A percentile compares a stretch with the other conserved stretches of the same genome.
Conservation (phyloP, 2,888 invertebrate genomes). For the Aromia moschata region DNA sequence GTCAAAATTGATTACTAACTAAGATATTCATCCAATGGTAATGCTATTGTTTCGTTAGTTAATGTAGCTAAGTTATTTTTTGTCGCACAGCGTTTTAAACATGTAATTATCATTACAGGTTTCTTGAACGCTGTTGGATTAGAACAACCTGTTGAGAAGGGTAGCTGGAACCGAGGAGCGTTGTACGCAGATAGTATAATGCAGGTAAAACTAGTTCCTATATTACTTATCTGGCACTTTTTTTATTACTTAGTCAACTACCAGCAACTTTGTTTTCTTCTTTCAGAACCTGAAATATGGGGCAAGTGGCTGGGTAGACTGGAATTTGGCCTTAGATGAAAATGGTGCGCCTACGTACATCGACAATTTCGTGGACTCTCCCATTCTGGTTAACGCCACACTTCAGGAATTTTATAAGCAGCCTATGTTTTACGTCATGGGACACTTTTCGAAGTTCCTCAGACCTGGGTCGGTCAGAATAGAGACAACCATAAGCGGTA, state of each 20-base stretch:
- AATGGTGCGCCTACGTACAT: slow-evolving; percentile 85
- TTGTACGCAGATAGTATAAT: slow-evolving; percentile 67
- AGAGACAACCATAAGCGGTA: neutral
- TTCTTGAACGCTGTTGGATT: neutral
- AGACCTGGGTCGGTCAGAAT: slow-evolving; percentile 66
- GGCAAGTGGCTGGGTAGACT: slow-evolving; percentile 87
- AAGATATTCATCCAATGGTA: too few relatives aligned
- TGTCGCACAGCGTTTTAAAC: too few relatives aligned
- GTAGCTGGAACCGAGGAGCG: slow-evolving; percentile 71
- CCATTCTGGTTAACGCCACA: slow-evolving; percentile 72
- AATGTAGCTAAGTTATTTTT: too few relatives aligned
- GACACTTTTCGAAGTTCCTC: slow-evolving; percentile 77
- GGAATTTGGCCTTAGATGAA: slow-evolving; percentile 84
- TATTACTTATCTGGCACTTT: neutral
- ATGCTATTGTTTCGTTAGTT: too few relatives aligned
- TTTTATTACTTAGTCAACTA: neutral
- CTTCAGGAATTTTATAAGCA: slow-evolving; percentile 85
- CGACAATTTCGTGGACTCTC: slow-evolving; percentile 80
- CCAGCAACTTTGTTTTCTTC: neutral
- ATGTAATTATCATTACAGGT: neutral
- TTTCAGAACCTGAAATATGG: slow-evolving; percentile 75
- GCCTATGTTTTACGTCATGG: slow-evolving; percentile 86
- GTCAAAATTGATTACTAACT: too few relatives aligned
- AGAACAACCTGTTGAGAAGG: slow-evolving; percentile 48
- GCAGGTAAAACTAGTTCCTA: slow-evolving; percentile 60